These are phyloP conservation scores for Prochilodus magdalenae DNA, from an alignment of 2,113 vertebrate genomes.

Conservation along the genomic window DNA sequence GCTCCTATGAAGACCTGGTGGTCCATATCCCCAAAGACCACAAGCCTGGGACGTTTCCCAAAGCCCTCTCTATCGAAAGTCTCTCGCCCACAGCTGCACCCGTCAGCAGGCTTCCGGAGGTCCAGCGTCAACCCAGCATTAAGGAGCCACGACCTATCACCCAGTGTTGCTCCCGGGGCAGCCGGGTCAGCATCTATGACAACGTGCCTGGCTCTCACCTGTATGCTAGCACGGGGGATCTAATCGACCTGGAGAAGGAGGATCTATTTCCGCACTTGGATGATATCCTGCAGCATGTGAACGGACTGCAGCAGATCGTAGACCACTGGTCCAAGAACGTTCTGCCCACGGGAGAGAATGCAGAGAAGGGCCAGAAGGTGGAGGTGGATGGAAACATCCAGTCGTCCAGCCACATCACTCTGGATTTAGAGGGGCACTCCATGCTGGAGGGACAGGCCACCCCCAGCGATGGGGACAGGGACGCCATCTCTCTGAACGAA, in stretches of 20 bases:
- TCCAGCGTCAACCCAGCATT: conserved; percentile 67
- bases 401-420: conserved; percentile 82
- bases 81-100: conserved; percentile 82
- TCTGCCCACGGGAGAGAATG: conserved; percentile 79
- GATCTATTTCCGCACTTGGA: conserved; percentile 89
- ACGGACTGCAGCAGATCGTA: conserved; percentile 89
- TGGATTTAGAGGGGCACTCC: conserved; percentile 92
- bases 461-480: conserved; percentile 86
- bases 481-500: conserved; percentile 86
- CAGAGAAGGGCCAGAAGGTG: conserved; percentile 64
- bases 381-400: conserved; percentile 66
- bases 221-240: conserved; percentile 94
- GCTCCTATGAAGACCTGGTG: conserved; percentile 92
- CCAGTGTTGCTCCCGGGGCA: conserved; percentile 85
- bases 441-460: conserved; percentile 86
- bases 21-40: conserved; percentile 96
- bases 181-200: conserved; percentile 86
- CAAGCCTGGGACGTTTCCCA: conserved; percentile 97
- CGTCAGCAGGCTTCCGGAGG: conserved; percentile 78
- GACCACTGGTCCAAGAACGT: conserved; percentile 90
- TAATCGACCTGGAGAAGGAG: conserved; percentile 91
- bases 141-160: conserved; percentile 78
- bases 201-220: conserved; percentile 95
- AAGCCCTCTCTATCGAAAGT: conserved; percentile 96
- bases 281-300: conserved; percentile 93